Base-by-base conservation (phyloP, 2,113 vertebrate species). In the Antigone vipio region DNA sequence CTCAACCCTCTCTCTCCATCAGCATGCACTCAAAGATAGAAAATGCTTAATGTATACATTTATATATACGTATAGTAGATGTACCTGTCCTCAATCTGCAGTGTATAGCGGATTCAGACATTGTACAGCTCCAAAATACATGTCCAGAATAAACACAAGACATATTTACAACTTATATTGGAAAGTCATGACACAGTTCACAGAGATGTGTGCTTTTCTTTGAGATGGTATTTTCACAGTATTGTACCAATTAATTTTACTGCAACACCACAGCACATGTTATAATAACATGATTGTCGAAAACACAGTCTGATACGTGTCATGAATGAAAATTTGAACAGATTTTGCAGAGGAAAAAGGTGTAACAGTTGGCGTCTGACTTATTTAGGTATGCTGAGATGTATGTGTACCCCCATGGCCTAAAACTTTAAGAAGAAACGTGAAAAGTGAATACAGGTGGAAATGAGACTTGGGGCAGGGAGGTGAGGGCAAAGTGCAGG, bases 161-260 rank as follows among this genome's bases (percentile, higher is more conserved):
- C 19, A 53, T 56, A 84, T 52, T 53, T 56, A 26, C 11, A 69
- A 18, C 12, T 69, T 29, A 20, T 3, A 18, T 40, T 35, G 60
- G 32, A 44, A 66, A 79, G 4, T 24, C 17, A 5, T 40, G 29
- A 12, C 29, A 17, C 9, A 45, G 44, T 81, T 73, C 52, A 85
- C 10, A 47, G 44, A 50, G 45, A 67, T 72, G 10, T 50, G 34
- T 58, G 4, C 22, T 94, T 90, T 96, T 85, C n/a, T 82, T 92
- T 85, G 67, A 85, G 88, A 93, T 11, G 13, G n/a, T 92, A 88
- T 96, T 89, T 96, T 97, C 85, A 77, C 55, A 55, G 21, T 63
- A 64, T 59, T 78, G 19, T 22, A 86, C 23, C 55, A 72, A 89
- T 78, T 89, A 94, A 95, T 66, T 95, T 96, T 95, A 72, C 27